Base-by-base conservation (phyloP, 2,888 invertebrate genomes). In the Thumatha senex region DNA sequence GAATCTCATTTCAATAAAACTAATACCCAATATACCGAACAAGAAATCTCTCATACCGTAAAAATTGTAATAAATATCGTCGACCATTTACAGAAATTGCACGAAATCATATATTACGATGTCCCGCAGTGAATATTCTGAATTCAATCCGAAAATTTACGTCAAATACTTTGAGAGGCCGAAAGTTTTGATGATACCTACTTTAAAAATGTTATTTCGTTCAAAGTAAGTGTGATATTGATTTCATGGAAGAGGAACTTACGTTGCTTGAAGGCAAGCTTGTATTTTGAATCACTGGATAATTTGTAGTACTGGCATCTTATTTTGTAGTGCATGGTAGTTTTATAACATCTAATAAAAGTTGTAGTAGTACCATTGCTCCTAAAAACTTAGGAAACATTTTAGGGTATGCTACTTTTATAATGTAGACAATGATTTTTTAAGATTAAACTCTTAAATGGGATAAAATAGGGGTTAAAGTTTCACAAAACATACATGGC, bases 21-120 rank as follows among this genome's bases (percentile, higher is more conserved):
- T 12, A 34, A 12, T 24, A 24, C 18, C 18, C 18, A 24, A 24
- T 24, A 24, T 24, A 4, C 18, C 18, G n/a, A n/a, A n/a, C n/a
- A n/a, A 58, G 59, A 54, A 54, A 61, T 58, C 55, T 52, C 62
- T 65, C 57, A 67, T 66, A 56, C 49, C 50, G 57, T 61, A 24
- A 57, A 51, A 61, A 70, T 67, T 51, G 61, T 67, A 68, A 67
- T 70, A 68, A 69, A 71, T 73, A 70, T 68, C 54, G 51, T 48
- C 61, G 44, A 44, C 45, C 62, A 65, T 65, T 62, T 65, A 63
- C 48, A 55, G 66, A 45, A 55, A 63, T 49, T 60, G 57, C 64
- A 76, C 76, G 75, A 78, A 80, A 72, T 73, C 72, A 71, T 74
- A 68, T 74, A 76, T 78, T 78, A 78, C 72, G 77, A 75, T 56